phyloP scores from a whole-genome alignment of 1,140 invertebrate species.

The Holotrichia oblita region DNA sequence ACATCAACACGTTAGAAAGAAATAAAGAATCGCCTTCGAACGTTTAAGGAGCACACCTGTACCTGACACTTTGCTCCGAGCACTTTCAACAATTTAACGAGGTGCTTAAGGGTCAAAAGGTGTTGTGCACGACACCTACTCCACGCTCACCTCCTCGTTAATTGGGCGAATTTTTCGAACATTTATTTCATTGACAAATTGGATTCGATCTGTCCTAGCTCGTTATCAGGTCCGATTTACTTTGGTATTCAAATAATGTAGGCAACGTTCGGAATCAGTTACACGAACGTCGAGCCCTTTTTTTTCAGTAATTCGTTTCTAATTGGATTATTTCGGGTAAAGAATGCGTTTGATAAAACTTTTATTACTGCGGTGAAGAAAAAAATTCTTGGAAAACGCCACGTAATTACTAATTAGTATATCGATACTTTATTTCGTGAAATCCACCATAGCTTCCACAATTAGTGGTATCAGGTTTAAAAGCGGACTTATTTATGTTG shows the following conservation, averaged over 20 bases:
- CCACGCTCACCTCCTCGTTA: neutral
- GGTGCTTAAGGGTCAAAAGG: slow-evolving; percentile 22
- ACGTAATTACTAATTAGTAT: too few species aligned
- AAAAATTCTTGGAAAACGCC: neutral
- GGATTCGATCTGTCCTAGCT: slow-evolving; percentile 16
- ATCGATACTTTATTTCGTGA: too few species aligned
- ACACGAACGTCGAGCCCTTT: neutral
- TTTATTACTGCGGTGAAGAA: slow-evolving; percentile 3
- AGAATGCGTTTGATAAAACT: slow-evolving; percentile 22
- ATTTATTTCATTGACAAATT: slow-evolving; percentile 30
- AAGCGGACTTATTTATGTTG: too few species aligned
- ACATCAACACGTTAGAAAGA: neutral
- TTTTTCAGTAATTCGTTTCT: slow-evolving; percentile 24
- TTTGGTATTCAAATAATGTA: slow-evolving; percentile 33
- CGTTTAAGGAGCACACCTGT: neutral
- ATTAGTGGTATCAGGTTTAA: too few species aligned
- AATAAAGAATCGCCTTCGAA: neutral
- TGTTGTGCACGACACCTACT: slow-evolving; percentile 24
- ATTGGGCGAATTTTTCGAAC: slow-evolving; percentile 31
- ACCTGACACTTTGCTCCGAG: slow-evolving; percentile 16
- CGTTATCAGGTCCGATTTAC: slow-evolving; percentile 9
- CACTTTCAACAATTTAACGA: slow-evolving; percentile 23
- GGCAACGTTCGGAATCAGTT: neutral
- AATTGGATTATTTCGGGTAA: slow-evolving; percentile 23
- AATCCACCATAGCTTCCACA: too few species aligned